Percentiles rank a stretch among this genome's conserved stretches.
Conservation (phyloP, 2,888 invertebrate genomes). For the Apomyelois bistriatella region DNA sequence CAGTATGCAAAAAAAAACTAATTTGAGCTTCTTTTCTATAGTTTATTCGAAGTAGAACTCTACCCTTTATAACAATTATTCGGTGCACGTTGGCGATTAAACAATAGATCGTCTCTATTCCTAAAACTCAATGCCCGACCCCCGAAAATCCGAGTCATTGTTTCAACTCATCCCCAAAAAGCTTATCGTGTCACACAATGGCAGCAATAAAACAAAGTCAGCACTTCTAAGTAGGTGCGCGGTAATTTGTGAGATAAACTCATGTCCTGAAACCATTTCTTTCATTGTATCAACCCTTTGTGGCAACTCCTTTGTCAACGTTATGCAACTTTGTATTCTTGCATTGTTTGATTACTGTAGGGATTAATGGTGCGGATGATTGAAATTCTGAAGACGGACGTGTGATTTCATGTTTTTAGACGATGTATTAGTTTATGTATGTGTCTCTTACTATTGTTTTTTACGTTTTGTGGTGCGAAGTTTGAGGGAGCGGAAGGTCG, state of each 20-base stretch:
- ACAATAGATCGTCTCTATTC: neutral
- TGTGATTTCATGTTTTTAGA: neutral
- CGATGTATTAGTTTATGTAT: neutral
- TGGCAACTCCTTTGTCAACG: constrained; percentile 46
- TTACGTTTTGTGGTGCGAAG: too few relatives aligned
- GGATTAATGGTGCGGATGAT: neutral
- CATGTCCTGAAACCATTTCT: constrained; percentile 44
- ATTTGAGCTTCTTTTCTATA: too few relatives aligned
- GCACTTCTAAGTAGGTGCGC: constrained; percentile 31
- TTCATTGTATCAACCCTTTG: constrained; percentile 55
- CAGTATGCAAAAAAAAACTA: too few relatives aligned
- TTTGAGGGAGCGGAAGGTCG: too few relatives aligned
- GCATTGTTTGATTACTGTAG: neutral
- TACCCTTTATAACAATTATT: too few relatives aligned
- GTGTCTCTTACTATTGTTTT: too few relatives aligned
- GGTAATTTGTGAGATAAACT: constrained; percentile 47
- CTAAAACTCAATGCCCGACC: neutral
- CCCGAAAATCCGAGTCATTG: constrained; percentile 8
- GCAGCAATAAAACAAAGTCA: constrained; percentile 35
- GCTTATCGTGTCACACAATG: constrained; percentile 31
- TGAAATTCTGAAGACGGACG: neutral
- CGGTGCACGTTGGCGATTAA: neutral
- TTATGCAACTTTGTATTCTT: constrained; percentile 28
- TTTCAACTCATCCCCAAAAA: constrained; percentile 18
- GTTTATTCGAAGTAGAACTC: too few relatives aligned